Evolutionary conservation across 2,113 vertebrate genomes (phyloP), one percentile per base, ranked within the genome.

Genomic region (Himantopus leucocephalus): DNA sequence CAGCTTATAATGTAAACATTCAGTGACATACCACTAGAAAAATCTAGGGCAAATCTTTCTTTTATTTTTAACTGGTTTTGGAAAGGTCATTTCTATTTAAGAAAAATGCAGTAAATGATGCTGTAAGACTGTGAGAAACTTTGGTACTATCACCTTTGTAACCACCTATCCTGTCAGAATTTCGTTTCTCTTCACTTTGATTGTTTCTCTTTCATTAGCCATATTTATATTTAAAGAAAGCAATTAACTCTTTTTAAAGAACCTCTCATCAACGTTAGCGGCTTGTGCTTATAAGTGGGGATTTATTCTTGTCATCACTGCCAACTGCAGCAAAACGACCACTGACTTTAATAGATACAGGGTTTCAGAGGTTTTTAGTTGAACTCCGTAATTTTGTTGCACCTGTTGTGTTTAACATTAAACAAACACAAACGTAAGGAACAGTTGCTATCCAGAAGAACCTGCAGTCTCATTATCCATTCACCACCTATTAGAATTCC

Each of bases 1-100:
- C 86, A 96, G 86, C 70, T 85, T 90, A 88, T 39, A 96, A 95
- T 77, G 64, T 94, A 98, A 97, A 97, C 82, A 97, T 80, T 90
- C 74, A 85, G 56, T 85, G 67, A 68, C 45, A 91, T 24, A 93
- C 55, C 1, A 1, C 39, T 58, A 82, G 55, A 90, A 95, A 97
- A 96, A 97, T 88, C 82, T 73, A 97, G 93, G 85, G 70, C 72
- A 94, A 90, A 88, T 56, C 21, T 91, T 74, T 80, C 55, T 95
- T 85, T 94, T 94, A 73, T 91, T 92, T 92, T 77, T 45, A 86
- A 74, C 71, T 68, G 19, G 5, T 35, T 96, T 82, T 81, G 29
- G 27, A 82, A 91, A 89, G 70, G 71, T 66, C 32, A 85, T 39
- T 53, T 94, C 75, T 73, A 45, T 67, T 92, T 82, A 64, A 24